Conservation (phyloP, 1,140 invertebrate species). For the Charaxes varanes region DNA sequence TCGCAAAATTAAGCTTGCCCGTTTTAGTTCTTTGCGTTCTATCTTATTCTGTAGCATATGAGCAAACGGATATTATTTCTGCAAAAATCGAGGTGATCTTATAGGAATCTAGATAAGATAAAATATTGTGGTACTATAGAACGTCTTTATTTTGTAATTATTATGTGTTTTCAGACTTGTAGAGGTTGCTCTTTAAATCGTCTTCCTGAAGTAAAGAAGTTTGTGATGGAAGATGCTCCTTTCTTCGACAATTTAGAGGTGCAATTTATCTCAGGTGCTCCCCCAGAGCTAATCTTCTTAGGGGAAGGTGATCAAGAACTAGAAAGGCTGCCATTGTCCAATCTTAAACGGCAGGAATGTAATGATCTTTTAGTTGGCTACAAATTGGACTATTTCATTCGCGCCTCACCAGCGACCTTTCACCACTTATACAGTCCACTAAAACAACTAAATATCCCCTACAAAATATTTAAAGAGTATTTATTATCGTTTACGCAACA, state of each 20-base stretch:
- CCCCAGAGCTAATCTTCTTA: conserved; percentile 80
- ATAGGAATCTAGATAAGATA: too few species aligned
- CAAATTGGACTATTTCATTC: too few species aligned
- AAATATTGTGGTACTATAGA: too few species aligned
- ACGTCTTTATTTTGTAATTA: too few species aligned
- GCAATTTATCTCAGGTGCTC: conserved; percentile 80
- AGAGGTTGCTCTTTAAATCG: conserved; percentile 84
- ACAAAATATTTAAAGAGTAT: too few species aligned
- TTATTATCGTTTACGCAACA: too few species aligned
- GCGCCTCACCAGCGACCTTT: too few species aligned
- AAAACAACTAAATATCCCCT: too few species aligned
- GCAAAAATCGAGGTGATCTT: conserved; percentile 66
- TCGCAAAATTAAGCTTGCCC: neutral
- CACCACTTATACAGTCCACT: too few species aligned
- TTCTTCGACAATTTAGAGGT: conserved; percentile 77
- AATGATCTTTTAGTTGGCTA: conserved; percentile 81
- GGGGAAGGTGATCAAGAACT: conserved; percentile 77
- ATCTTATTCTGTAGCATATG: conserved; percentile 23
- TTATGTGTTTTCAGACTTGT: conserved; percentile 81
- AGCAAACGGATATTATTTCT: conserved; percentile 44
- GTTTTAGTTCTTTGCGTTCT: neutral
- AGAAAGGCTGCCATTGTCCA: conserved; percentile 76
- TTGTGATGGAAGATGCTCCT: conserved; percentile 84
- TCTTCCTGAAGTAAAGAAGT: conserved; percentile 83
- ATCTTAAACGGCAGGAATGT: conserved; percentile 78